Evolutionary conservation across 2,888 invertebrate genomes (phyloP).

Genomic region (Hypselothyrea guttata): DNA sequence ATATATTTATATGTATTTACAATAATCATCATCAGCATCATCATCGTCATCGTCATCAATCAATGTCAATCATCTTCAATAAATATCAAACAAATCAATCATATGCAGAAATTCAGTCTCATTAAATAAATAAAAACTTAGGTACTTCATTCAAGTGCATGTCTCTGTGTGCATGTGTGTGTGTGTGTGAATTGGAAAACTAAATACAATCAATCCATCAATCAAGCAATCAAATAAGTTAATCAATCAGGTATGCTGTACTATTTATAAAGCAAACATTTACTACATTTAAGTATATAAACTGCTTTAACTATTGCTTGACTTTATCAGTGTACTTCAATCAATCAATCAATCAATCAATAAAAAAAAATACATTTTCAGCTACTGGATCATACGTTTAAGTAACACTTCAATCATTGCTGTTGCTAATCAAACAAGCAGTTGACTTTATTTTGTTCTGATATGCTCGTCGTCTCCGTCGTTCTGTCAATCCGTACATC

Average conservation of each 20-base stretch:
- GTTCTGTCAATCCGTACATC: no score
- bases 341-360: constrained; percentile 18
- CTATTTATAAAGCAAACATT: no score
- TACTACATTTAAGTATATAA: not conserved
- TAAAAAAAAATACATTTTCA: not conserved
- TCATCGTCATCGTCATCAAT: no score
- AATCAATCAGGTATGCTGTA: constrained; percentile 15
- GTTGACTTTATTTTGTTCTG: no score
- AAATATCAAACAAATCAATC: constrained; percentile 54
- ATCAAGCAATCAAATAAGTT: constrained; percentile 24
- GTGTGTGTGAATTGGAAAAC: constrained; percentile 19
- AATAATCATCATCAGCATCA: constrained; percentile 32
- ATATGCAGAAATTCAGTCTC: constrained; percentile 80
- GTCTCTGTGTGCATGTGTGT: constrained; percentile 6
- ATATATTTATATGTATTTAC: constrained; percentile 52
- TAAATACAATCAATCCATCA: constrained; percentile 28
- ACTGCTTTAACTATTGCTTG: constrained; percentile 8
- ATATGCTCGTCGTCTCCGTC: no score
- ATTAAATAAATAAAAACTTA: constrained; percentile 78
- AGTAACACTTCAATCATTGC: constrained; percentile 21
- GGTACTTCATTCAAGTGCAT: constrained; percentile 58
- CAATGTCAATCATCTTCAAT: no score
- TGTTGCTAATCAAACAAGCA: not conserved
- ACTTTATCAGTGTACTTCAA: not conserved
- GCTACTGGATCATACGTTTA: constrained; percentile 4